Conservation (phyloP, 1,140 invertebrate species). For the Amyelois transitella region DNA sequence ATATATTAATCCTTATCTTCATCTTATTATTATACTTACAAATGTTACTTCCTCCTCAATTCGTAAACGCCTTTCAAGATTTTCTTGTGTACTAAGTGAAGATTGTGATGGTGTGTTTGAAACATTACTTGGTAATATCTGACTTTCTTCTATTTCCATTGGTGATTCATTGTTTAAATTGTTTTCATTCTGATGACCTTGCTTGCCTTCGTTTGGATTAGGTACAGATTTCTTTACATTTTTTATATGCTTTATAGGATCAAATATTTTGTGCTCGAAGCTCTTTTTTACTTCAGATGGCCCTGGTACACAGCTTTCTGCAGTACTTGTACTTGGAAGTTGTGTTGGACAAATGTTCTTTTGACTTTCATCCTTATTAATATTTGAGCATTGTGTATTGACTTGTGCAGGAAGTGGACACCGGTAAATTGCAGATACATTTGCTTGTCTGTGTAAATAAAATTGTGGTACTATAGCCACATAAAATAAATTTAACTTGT, state of each 20-base stretch:
- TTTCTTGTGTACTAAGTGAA: conserved; percentile 22
- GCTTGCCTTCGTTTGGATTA: neutral
- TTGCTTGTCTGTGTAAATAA: conserved; percentile 71
- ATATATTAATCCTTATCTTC: no score
- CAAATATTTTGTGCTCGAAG: conserved; percentile 18
- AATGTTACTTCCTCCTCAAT: conserved; percentile 70
- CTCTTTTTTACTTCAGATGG: conserved; percentile 21
- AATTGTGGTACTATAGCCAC: neutral
- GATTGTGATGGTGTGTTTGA: neutral
- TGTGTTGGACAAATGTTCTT: conserved; percentile 6
- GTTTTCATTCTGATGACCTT: neutral
- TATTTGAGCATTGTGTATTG: conserved; percentile 3
- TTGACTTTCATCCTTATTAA: neutral
- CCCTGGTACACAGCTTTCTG: conserved; percentile 16
- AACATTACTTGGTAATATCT: conserved; percentile 12
- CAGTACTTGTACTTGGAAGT: conserved; percentile 11
- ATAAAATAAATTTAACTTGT: neutral
- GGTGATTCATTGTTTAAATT: neutral
- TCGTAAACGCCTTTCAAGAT: conserved; percentile 49
- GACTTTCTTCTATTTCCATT: conserved; percentile 3
- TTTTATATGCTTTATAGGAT: conserved; percentile 38
- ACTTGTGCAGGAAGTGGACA: conserved; percentile 24
- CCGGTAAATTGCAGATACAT: conserved; percentile 73
- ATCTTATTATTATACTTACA: conserved; percentile 56
- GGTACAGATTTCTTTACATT: conserved; percentile 13